These are phyloP conservation scores for Tetraneura akinire DNA, from an alignment of 1,140 invertebrate species.

Conservation along the genomic window DNA sequence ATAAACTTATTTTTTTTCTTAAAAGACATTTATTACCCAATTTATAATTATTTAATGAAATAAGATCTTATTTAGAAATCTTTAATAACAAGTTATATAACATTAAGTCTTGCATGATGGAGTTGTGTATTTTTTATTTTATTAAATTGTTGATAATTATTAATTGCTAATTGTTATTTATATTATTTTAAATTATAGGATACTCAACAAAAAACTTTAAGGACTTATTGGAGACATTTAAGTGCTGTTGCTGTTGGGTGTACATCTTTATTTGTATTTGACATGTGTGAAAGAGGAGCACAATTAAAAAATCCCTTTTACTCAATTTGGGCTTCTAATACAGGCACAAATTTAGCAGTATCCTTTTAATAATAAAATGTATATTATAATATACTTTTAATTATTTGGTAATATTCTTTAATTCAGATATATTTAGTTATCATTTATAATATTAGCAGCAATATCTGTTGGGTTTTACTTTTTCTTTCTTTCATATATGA, in stretches of 20 bases:
- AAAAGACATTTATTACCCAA: too few species aligned
- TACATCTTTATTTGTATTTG: conserved; percentile 90
- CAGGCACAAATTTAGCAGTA: conserved; percentile 88
- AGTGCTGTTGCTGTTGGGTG: conserved; percentile 89
- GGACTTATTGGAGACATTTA: conserved; percentile 93
- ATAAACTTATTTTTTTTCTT: too few species aligned
- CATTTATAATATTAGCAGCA: conserved; percentile 89
- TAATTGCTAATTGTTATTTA: too few species aligned
- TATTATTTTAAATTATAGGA: conserved; percentile 67
- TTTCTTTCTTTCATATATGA: conserved; percentile 90
- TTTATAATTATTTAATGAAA: too few species aligned
- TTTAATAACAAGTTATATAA: too few species aligned
- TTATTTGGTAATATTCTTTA: conserved; percentile 21
- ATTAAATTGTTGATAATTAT: too few species aligned
- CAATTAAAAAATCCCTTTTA: conserved; percentile 97
- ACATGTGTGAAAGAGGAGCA: conserved; percentile 93
- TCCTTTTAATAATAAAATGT: conserved; percentile 59
- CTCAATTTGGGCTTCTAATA: conserved; percentile 92
- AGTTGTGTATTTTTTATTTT: too few species aligned
- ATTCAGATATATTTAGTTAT: conserved; percentile 61
- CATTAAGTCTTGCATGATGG: too few species aligned
- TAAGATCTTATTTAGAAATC: too few species aligned
- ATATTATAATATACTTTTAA: background rate
- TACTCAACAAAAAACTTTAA: conserved; percentile 75
- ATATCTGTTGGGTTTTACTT: conserved; percentile 91